These are phyloP conservation scores for Alethe diademata DNA, from an alignment of 2,113 vertebrate genomes.

Conservation along the genomic window DNA sequence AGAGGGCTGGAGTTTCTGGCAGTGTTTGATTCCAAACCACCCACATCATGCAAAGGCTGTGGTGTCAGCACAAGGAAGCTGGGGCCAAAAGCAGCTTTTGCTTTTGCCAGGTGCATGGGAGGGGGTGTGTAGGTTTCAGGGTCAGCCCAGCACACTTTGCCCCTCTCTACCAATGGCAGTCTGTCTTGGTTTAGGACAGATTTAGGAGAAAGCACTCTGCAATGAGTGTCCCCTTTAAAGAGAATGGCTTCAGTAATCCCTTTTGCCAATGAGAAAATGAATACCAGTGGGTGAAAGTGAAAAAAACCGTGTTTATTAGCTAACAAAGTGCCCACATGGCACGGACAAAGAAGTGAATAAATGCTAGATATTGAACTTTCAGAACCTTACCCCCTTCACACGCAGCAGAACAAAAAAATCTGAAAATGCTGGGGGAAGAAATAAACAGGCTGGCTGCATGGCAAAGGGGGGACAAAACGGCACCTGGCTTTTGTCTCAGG, in stretches of 20 bases:
- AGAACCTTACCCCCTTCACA: background rate
- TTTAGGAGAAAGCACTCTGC: background rate
- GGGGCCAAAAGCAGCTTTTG: background rate
- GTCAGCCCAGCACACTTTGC: background rate
- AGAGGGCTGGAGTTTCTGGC: background rate
- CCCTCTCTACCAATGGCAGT: background rate
- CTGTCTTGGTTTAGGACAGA: background rate
- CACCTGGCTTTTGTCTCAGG: background rate
- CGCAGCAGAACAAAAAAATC: background rate
- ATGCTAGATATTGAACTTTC: background rate
- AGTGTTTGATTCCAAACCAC: background rate
- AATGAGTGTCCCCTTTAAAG: background rate
- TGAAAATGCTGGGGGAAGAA: background rate
- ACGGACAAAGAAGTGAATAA: background rate
- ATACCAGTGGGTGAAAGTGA: background rate
- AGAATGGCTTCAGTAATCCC: background rate
- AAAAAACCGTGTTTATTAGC: background rate
- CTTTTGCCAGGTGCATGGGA: background rate
- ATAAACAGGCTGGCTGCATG: rapidly evolving
- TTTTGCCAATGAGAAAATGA: background rate
- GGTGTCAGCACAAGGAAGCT: rapidly evolving
- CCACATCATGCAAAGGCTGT: rapidly evolving
- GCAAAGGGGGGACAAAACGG: background rate
- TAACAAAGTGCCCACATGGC: rapidly evolving
- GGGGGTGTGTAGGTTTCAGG: background rate